Percentiles rank a stretch among this genome's conserved stretches.
These are phyloP conservation scores for Dioctria rufipes DNA, from an alignment of 2,888 invertebrate genomes.

Conservation along the genomic window DNA sequence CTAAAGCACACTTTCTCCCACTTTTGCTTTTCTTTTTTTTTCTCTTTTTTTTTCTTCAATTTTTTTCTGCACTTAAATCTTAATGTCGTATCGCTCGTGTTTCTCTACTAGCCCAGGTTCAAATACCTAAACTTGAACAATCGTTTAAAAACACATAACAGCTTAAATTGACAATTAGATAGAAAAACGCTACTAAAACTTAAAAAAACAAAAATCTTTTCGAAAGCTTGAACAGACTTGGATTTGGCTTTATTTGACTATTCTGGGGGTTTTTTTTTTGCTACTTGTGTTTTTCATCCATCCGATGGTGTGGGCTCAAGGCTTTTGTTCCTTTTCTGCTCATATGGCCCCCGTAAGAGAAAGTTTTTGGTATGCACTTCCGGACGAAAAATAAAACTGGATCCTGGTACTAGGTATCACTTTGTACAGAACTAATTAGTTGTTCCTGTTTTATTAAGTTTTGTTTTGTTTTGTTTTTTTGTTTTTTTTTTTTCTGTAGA, in stretches of 20 bases:
- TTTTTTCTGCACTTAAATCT: constrained; percentile 11
- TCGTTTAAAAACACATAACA: constrained; percentile 24
- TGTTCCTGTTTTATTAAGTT: constrained; percentile 41
- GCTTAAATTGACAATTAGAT: constrained; percentile 37
- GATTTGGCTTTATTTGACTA: constrained; percentile 11
- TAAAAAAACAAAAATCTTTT: constrained; percentile 20
- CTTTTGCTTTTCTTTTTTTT: background rate
- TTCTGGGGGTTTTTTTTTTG: background rate
- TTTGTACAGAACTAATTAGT: constrained; percentile 57
- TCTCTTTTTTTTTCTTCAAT: background rate
- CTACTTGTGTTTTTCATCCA: background rate
- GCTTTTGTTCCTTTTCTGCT: constrained; percentile 36
- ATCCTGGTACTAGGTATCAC: constrained; percentile 70
- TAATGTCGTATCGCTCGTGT: constrained; percentile 31
- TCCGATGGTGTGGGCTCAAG: constrained; percentile 15
- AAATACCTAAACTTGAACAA: constrained; percentile 31
- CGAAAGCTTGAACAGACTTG: constrained; percentile 23
- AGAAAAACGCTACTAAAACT: constrained; percentile 43
- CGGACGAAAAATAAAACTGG: constrained; percentile 60
- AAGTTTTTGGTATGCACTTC: constrained; percentile 66
- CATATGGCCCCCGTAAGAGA: constrained; percentile 52
- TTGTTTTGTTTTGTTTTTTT: too few relatives aligned
- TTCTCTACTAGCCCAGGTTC: background rate
- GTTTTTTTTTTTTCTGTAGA: background rate
- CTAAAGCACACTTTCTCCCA: too few relatives aligned